Evolutionary conservation across 2,888 invertebrate genomes (phyloP).

Genomic region (Stenurella melanura): DNA sequence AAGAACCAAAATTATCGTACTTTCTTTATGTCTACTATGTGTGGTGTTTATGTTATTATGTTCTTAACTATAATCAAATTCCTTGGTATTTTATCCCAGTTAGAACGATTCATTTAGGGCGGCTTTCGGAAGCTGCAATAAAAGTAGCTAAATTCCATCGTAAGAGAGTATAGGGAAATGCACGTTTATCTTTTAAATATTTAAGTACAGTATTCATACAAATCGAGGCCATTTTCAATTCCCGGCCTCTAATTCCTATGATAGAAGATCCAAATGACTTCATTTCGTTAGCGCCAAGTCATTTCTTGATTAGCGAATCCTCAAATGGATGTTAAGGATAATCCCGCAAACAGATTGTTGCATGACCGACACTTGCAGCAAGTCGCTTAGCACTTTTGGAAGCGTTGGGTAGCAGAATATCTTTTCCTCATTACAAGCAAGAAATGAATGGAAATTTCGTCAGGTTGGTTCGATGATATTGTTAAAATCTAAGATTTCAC

Average conservation of each 20-base stretch:
- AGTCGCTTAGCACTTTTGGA: constrained; percentile 2
- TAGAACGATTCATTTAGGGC: constrained; percentile 39
- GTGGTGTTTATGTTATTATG: too few relatives aligned
- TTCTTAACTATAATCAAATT: too few relatives aligned
- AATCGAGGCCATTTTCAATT: constrained; percentile 32
- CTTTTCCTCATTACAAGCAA: not conserved
- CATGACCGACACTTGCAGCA: not conserved
- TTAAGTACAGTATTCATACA: constrained; percentile 27
- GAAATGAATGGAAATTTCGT: constrained; percentile 12
- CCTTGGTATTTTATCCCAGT: constrained; percentile 43
- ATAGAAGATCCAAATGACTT: constrained; percentile 14
- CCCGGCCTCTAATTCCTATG: constrained; percentile 22
- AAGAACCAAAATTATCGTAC: not conserved
- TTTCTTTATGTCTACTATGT: constrained; percentile 26
- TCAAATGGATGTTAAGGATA: not conserved
- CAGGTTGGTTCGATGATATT: not conserved
- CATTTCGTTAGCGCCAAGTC: constrained; percentile 11
- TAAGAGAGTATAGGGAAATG: constrained; percentile 26
- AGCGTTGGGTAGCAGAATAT: constrained; percentile 3
- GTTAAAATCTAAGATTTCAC: not conserved
- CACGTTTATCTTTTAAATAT: constrained; percentile 29
- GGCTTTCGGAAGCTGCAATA: constrained; percentile 42
- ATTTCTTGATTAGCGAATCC: constrained; percentile 29
- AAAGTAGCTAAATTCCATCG: constrained; percentile 34
- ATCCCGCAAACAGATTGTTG: not conserved